Conservation (phyloP, 2,888 invertebrate genomes). For the Xylota segnis region DNA sequence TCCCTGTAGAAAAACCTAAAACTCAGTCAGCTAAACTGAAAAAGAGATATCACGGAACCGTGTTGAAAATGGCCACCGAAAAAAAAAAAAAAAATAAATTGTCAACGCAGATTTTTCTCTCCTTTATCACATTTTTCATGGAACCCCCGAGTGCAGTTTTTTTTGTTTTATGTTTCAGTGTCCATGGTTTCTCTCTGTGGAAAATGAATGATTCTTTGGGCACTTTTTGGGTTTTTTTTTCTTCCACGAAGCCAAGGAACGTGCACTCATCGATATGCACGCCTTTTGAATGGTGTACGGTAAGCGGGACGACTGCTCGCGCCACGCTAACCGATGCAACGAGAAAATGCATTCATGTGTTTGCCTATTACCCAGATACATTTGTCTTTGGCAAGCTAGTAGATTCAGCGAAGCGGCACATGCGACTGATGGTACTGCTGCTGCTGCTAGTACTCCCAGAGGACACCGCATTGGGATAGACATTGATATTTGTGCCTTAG, state of each 20-base stretch:
- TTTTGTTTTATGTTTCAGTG: constrained; percentile 16
- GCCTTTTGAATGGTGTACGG: constrained; percentile 26
- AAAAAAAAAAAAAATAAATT: background rate
- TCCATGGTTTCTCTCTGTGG: background rate
- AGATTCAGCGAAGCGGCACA: constrained; percentile 53
- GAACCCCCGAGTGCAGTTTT: constrained; percentile 18
- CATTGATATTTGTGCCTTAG: constrained; percentile 38
- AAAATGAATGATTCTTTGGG: constrained; percentile 32
- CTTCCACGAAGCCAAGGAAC: constrained; percentile 3
- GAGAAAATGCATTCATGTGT: constrained; percentile 67
- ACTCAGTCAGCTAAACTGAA: constrained; percentile 34
- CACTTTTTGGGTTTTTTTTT: constrained; percentile 34
- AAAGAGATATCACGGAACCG: constrained; percentile 30
- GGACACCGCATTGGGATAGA: constrained; percentile 21
- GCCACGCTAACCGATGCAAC: constrained; percentile 51
- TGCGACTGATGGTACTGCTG: background rate
- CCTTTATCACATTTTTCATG: constrained; percentile 46
- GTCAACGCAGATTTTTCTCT: constrained; percentile 37
- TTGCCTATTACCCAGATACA: constrained; percentile 70
- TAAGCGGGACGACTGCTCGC: constrained; percentile 1
- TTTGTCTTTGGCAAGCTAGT: constrained; percentile 53
- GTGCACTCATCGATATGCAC: constrained; percentile 29
- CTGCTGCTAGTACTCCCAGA: constrained; percentile 19
- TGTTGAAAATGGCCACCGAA: constrained; percentile 25
- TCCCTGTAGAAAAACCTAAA: constrained; percentile 9